Evolutionary conservation across 2,113 vertebrate genomes (phyloP).

Genomic region (Pavo muticus): DNA sequence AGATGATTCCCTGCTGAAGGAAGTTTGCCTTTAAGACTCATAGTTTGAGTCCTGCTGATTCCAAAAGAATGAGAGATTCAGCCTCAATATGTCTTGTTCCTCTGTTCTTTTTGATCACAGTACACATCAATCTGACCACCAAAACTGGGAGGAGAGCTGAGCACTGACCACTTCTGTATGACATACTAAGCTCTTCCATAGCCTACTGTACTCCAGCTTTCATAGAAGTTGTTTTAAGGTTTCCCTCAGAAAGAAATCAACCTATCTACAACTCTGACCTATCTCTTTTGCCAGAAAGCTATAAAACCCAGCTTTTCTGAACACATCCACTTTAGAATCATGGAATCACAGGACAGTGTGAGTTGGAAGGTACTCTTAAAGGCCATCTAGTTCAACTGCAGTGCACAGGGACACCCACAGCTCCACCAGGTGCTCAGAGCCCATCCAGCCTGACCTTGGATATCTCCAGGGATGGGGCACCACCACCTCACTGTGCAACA

Average conservation of each 20-base stretch:
- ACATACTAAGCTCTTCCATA: background rate
- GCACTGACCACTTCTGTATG: background rate
- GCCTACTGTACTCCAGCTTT: background rate
- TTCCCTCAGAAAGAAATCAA: background rate
- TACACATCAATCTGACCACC: background rate
- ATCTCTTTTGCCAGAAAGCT: background rate
- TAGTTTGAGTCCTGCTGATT: background rate
- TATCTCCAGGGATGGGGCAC: no score
- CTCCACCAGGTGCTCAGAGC: no score
- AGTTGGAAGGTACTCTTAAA: no score
- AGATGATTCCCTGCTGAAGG: background rate
- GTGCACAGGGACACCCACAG: no score
- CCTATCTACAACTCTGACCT: background rate
- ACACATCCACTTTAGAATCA: no score
- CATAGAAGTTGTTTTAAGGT: background rate
- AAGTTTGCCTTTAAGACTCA: background rate
- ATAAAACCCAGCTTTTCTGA: background rate
- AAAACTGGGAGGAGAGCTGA: background rate
- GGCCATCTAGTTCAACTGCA: no score
- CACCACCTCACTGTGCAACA: no score
- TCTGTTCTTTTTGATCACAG: background rate
- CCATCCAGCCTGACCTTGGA: no score
- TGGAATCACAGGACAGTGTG: no score
- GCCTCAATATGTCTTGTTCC: background rate
- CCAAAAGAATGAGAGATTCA: background rate